Evolutionary conservation across 1,140 invertebrate species (phyloP), one percentile per base, ranked within the genome.

Genomic region (Chlorops oryzae): DNA sequence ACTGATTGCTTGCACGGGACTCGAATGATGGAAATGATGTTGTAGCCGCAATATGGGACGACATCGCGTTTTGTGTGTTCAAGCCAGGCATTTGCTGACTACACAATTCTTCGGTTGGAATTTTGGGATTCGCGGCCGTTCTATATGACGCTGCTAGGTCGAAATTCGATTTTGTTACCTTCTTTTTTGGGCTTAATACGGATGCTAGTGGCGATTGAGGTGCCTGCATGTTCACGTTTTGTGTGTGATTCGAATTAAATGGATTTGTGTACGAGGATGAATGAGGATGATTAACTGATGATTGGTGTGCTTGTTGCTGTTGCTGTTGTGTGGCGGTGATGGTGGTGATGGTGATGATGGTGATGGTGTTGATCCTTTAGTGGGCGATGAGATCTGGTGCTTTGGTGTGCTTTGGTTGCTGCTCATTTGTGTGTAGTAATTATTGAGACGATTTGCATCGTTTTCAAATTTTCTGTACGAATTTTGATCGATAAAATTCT

Each of bases 401-500:
- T 51, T 55, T 51, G 54, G 47, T 50, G 51, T 50, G 13, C 38
- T 63, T n/a, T n/a, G n/a, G n/a, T n/a, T n/a, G n/a, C n/a, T n/a
- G n/a, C n/a, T n/a, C 45, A 67, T 47, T 47, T 67, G 64, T 22
- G 48, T 60, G 47, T 70, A 70, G 22, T 65, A 70, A 50, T 64
- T 70, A 22, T 70, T 70, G 37, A 70, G 52, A 18, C 67, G 64
- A 54, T 70, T 70, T 6, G 67, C 63, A 43, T 70, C 67, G 52
- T 61, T 68, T 58, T 70, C 67, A 47, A 66, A 70, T 55, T 70
- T 70, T 25, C 68, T 70, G 52, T 70, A 68, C 25, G 57, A 57
- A 54, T 52, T 59, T 3, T 25, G 18, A 32, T 48, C 48, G 17
- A 27, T 50, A n/a, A n/a, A n/a, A n/a, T n/a, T n/a, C n/a, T n/a